Evolutionary conservation across 2,113 vertebrate genomes (phyloP), one percentile per base, ranked within the genome.

Genomic region (Apaloderma vittatum): DNA sequence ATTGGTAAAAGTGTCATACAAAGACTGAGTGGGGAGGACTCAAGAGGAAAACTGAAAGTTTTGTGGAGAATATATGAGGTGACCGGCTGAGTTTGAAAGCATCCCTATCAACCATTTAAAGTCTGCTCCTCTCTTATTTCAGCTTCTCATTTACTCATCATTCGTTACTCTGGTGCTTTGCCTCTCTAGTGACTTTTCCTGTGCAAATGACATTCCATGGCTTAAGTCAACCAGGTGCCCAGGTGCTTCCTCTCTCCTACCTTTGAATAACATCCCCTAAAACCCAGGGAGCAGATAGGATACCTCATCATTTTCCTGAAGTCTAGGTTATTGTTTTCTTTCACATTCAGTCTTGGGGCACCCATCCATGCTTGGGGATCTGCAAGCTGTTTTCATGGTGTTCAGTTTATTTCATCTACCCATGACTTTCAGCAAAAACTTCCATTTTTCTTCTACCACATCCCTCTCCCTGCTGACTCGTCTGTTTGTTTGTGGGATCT

Each of bases 61-160:
- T 92, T 86, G 81, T 83, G 73, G 84, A 94, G 90, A 89, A 97
- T 94, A 88, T 92, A 96, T 95, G 93, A 95, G 82, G 94, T 97
- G 93, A 90, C 74, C 2, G 0, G 72, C n/a, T 77, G 77, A 78
- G 70, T 93, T 62, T 94, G 90, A 94, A 97, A 92, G 84, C 92
- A 94, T 96, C 94, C 85, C 92, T 96, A 94, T 97, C 95, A 96
- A 89, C 45, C 71, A 91, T 81, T 95, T 90, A 71, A 83, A 74
- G 80, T 45, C 70, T 93, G 71, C 82, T 94, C 14, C 70, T 80
- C 92, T 96, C 83, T 92, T 93, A 61, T 96, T 97, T 96, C 96
- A 94, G 71, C n/a, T 62, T 97, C 59, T 94, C 65, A 0, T 90
- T 94, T 92, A 67, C 57, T 93, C 2, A 0, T 92, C 75, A n/a